These are phyloP conservation scores for Frieseomelitta varia DNA, from an alignment of 1,140 invertebrate genomes.

Conservation along the genomic window DNA sequence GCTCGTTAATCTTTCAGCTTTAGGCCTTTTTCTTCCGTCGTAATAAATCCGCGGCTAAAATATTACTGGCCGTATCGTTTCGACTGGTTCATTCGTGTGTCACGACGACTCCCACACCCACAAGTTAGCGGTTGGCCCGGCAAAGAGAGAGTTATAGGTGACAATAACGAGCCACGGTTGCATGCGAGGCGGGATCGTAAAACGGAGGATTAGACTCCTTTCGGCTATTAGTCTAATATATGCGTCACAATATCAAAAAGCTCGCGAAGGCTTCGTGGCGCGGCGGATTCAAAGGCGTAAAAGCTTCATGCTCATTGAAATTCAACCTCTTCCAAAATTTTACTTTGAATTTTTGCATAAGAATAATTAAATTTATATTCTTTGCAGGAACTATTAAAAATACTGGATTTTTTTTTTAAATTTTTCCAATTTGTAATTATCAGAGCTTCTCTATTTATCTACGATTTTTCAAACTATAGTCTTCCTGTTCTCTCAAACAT, in stretches of 20 bases:
- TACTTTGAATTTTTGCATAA: neutral
- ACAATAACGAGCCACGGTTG: constrained; percentile 62
- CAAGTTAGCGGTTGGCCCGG: constrained; percentile 10
- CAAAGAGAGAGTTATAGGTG: constrained; percentile 59
- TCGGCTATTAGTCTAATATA: constrained; percentile 62
- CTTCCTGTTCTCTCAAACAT: neutral
- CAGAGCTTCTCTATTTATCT: too few relatives aligned
- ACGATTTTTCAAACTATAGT: too few relatives aligned
- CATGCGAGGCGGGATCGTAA: constrained; percentile 60
- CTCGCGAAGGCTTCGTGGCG: constrained; percentile 1
- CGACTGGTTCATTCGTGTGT: constrained; percentile 20
- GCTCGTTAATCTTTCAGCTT: constrained; percentile 16
- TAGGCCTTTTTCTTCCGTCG: constrained; percentile 16
- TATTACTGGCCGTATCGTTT: constrained; percentile 18
- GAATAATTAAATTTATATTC: neutral
- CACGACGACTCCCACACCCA: constrained; percentile 18
- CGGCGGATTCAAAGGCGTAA: neutral
- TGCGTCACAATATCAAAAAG: constrained; percentile 48
- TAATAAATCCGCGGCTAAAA: constrained; percentile 45
- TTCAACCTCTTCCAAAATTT: neutral
- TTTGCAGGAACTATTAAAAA: too few relatives aligned
- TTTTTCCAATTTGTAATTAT: too few relatives aligned
- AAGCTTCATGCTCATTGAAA: neutral
- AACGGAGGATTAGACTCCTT: constrained; percentile 65
- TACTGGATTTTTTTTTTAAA: too few relatives aligned